phyloP scores from a whole-genome alignment of 2,113 vertebrate species.

The Dendropsophus ebraccatus region DNA sequence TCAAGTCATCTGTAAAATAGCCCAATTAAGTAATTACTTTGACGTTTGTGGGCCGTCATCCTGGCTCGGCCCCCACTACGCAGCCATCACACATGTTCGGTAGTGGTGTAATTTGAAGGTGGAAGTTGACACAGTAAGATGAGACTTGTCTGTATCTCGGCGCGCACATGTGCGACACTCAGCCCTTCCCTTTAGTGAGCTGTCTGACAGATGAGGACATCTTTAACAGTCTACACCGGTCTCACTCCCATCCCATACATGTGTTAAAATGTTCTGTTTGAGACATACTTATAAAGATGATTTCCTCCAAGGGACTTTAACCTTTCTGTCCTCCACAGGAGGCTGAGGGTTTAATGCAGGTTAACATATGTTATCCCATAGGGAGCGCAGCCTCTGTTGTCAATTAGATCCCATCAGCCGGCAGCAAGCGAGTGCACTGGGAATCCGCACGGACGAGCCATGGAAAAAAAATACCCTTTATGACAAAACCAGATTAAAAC shows the following conservation, averaged over 20 bases:
- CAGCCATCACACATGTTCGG: constrained; percentile 21
- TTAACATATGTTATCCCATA: constrained; percentile 51
- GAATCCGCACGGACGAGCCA: constrained; percentile 12
- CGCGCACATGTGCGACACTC: constrained; percentile 49
- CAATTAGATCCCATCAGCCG: constrained; percentile 47
- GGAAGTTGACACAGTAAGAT: constrained; percentile 38
- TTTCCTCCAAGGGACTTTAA: constrained; percentile 55
- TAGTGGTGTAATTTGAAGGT: constrained; percentile 1
- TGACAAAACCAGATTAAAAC: constrained; percentile 53
- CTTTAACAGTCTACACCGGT: constrained; percentile 36
- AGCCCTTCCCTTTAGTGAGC: constrained; percentile 32
- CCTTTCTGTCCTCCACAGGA: constrained; percentile 51
- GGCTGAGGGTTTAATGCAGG: constrained; percentile 52
- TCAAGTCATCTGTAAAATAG: background rate
- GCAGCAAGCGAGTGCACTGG: constrained; percentile 29
- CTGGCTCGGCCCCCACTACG: background rate
- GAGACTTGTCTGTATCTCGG: background rate
- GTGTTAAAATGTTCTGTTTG: constrained; percentile 55
- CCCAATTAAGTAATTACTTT: constrained; percentile 33
- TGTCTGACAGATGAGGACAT: constrained; percentile 53
- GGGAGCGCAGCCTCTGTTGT: constrained; percentile 48
- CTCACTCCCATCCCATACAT: constrained; percentile 38
- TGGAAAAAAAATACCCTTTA: constrained; percentile 51
- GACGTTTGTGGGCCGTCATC: background rate
- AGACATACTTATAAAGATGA: constrained; percentile 55